These are phyloP conservation scores for Scalopus aquaticus DNA, from an alignment of 2,113 vertebrate genomes.

Conservation along the genomic window DNA sequence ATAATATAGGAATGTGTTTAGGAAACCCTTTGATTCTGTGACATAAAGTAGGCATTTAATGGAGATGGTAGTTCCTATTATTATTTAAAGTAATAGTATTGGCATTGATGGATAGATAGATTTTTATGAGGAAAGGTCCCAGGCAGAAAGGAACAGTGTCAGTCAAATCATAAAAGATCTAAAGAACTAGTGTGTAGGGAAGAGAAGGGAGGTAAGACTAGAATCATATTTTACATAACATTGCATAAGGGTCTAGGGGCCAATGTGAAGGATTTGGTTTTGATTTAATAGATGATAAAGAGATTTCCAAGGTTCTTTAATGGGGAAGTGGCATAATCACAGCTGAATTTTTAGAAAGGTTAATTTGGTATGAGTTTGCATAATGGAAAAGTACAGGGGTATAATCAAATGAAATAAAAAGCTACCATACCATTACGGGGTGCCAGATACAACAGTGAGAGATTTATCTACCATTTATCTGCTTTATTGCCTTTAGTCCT, in stretches of 20 bases:
- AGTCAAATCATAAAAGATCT: slow-evolving; percentile 7
- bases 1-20: background rate
- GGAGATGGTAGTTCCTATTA: background rate
- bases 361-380: background rate
- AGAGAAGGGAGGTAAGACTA: background rate
- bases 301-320: slow-evolving; percentile 8
- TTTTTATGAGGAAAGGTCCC: slow-evolving; percentile 31
- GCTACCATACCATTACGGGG: background rate
- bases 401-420: slow-evolving; percentile 27
- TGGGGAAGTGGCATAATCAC: background rate
- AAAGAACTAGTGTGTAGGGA: background rate
- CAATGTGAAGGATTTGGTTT: background rate
- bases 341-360: background rate
- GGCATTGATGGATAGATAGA: background rate
- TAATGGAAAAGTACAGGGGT: background rate
- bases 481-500: background rate
- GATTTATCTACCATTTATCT: background rate
- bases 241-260: background rate
- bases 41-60: slow-evolving; percentile 26
- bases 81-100: slow-evolving; percentile 24
- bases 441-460: background rate
- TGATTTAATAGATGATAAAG: slow-evolving; percentile 8
- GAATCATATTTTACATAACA: background rate
- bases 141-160: background rate
- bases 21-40: background rate